These are phyloP conservation scores for Cepaea hortensis DNA, from an alignment of 2,888 invertebrate species.

Conservation along the genomic window DNA sequence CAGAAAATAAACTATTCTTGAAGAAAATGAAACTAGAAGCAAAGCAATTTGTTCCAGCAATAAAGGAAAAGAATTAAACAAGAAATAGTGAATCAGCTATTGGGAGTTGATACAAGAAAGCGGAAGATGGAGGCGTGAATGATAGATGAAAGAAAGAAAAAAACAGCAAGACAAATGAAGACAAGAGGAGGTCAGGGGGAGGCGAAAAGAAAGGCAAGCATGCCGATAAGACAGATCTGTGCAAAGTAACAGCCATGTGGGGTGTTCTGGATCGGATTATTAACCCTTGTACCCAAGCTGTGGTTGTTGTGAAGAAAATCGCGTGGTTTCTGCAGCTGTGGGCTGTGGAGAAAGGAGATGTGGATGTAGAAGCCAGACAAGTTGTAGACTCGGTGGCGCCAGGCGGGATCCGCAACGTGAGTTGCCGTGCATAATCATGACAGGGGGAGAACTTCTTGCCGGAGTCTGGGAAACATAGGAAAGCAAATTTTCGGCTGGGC, in stretches of 20 bases:
- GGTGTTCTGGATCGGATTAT: conserved; percentile 1
- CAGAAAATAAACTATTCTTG: neutral
- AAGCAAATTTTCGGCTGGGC: neutral
- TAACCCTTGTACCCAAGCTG: conserved; percentile 20
- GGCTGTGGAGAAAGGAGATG: neutral
- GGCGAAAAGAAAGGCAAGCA: neutral
- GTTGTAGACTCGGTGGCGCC: conserved; percentile 34
- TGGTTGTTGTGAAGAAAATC: conserved; percentile 23
- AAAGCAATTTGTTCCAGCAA: neutral
- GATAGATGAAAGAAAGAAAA: neutral
- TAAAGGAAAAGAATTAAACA: neutral
- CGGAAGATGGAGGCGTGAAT: neutral
- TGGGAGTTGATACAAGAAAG: neutral
- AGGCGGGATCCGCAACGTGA: conserved; percentile 11
- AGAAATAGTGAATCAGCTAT: neutral
- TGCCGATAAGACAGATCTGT: neutral
- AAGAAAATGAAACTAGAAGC: neutral
- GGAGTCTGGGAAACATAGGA: conserved; percentile 8
- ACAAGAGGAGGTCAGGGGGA: neutral
- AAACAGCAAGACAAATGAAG: neutral
- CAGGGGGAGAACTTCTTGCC: neutral
- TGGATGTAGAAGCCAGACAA: conserved; percentile 35
- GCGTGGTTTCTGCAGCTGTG: neutral
- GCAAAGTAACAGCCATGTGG: conserved; percentile 9
- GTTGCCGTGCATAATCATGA: neutral